A percentile compares a stretch with the other conserved stretches of the same genome.
phyloP scores from a whole-genome alignment of 2,888 invertebrate species.

The Ceraclea dissimilis region DNA sequence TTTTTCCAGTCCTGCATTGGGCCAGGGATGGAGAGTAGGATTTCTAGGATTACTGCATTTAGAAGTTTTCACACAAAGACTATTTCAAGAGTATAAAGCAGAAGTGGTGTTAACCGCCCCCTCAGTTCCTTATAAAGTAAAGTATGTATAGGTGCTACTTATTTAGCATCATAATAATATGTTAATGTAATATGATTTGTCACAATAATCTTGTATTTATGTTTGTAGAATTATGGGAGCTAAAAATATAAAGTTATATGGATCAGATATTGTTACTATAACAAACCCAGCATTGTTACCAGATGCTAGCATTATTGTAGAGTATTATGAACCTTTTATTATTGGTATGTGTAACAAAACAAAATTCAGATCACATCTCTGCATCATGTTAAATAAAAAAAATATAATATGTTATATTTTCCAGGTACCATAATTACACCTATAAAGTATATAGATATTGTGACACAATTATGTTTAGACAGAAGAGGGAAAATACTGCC shows the following conservation, averaged over 20 bases:
- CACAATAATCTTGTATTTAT: no score
- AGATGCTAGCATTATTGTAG: conserved; percentile 55
- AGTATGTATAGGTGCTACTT: conserved; percentile 29
- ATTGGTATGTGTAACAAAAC: conserved; percentile 47
- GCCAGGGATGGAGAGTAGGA: conserved; percentile 83
- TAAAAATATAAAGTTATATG: conserved; percentile 60
- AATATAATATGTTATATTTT: conserved; percentile 10
- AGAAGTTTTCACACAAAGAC: conserved; percentile 80
- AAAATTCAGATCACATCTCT: no score
- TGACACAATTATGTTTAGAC: conserved; percentile 68
- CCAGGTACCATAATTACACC: conserved; percentile 85
- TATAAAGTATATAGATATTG: conserved; percentile 59
- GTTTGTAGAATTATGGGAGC: conserved; percentile 63
- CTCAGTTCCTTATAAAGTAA: conserved; percentile 73
- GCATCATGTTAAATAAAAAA: no score
- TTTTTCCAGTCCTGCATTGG: conserved; percentile 65
- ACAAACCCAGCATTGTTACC: conserved; percentile 75
- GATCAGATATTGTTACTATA: conserved; percentile 52
- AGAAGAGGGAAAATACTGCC: conserved; percentile 58
- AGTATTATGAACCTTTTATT: conserved; percentile 82
- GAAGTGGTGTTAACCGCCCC: conserved; percentile 79
- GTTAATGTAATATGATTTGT: neutral
- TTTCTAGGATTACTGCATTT: conserved; percentile 81
- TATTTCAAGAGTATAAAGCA: conserved; percentile 77
- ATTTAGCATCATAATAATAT: neutral